Percentiles rank a stretch among this genome's conserved stretches.
Evolutionary conservation across 2,888 invertebrate species (phyloP).

Genomic region (Perizoma affinitatum): DNA sequence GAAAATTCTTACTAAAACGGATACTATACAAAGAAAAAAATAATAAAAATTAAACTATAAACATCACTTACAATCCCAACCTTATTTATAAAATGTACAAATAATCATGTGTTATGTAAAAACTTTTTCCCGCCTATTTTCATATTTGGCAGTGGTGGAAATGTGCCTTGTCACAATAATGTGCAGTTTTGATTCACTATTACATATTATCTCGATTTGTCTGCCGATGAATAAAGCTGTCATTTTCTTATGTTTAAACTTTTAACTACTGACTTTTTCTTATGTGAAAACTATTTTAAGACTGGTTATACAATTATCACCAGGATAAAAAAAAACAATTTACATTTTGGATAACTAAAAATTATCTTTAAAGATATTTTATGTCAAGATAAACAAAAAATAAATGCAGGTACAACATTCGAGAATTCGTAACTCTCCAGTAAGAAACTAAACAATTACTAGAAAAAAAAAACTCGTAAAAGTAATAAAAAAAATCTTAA

Average conservation of each 20-base stretch:
- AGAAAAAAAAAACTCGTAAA: constrained; percentile 68
- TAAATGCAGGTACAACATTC: constrained; percentile 85
- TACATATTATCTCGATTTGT: constrained; percentile 61
- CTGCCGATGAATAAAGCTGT: constrained; percentile 80
- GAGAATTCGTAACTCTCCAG: constrained; percentile 82
- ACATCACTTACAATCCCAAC: constrained; percentile 80
- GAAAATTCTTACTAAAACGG: constrained; percentile 62
- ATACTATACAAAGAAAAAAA: constrained; percentile 75
- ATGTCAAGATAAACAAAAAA: constrained; percentile 82
- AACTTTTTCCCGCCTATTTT: constrained; percentile 64
- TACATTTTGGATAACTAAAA: constrained; percentile 69
- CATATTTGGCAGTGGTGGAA: constrained; percentile 82
- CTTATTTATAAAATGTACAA: constrained; percentile 79
- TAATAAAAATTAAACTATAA: constrained; percentile 79
- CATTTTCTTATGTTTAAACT: constrained; percentile 72
- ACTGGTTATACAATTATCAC: constrained; percentile 59
- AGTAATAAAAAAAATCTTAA: constrained; percentile 70
- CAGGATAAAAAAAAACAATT: constrained; percentile 67
- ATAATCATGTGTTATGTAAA: constrained; percentile 67
- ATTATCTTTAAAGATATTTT: constrained; percentile 74
- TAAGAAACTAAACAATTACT: constrained; percentile 80
- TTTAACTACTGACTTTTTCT: constrained; percentile 80
- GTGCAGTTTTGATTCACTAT: constrained; percentile 59
- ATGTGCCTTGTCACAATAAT: constrained; percentile 83
- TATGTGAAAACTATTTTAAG: constrained; percentile 72